These are phyloP conservation scores for Antedon mediterranea DNA, from an alignment of 53 echinoderm and acorn worm species.

Conservation along the genomic window DNA sequence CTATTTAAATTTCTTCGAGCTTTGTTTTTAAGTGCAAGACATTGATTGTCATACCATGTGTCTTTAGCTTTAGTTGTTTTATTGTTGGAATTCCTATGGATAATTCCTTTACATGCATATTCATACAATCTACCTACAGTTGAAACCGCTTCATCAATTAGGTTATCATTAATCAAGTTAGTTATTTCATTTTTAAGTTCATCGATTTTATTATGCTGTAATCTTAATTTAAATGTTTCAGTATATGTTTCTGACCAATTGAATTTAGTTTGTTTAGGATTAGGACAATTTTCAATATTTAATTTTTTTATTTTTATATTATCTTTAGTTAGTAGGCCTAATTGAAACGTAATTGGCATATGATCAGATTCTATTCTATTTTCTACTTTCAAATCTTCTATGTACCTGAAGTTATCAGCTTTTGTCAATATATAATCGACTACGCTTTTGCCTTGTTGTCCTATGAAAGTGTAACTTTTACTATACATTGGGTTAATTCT, in stretches of 20 bases:
- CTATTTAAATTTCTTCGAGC: not conserved
- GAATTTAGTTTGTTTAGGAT: not conserved
- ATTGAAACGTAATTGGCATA: not conserved
- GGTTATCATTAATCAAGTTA: not conserved
- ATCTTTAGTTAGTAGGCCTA: not conserved
- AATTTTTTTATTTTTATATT: not conserved
- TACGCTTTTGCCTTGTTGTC: not conserved
- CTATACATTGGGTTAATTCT: not conserved
- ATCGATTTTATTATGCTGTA: not conserved
- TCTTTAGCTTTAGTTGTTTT: not conserved
- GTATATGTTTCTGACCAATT: not conserved
- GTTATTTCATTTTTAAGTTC: not conserved
- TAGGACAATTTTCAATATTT: not conserved
- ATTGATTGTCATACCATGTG: not conserved
- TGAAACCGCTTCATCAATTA: not conserved
- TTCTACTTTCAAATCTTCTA: not conserved
- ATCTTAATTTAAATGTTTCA: not conserved
- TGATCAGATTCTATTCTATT: not conserved
- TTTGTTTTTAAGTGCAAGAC: not conserved
- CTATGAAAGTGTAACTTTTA: not conserved
- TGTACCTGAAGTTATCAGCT: not conserved
- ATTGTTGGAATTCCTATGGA: not conserved
- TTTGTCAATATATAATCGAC: not conserved
- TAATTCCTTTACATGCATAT: not conserved
- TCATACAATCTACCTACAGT: not conserved